Evolutionary conservation across 2,797 vertebrate species (phyloP).

Genomic region (Dendrocincla tyrannina): DNA sequence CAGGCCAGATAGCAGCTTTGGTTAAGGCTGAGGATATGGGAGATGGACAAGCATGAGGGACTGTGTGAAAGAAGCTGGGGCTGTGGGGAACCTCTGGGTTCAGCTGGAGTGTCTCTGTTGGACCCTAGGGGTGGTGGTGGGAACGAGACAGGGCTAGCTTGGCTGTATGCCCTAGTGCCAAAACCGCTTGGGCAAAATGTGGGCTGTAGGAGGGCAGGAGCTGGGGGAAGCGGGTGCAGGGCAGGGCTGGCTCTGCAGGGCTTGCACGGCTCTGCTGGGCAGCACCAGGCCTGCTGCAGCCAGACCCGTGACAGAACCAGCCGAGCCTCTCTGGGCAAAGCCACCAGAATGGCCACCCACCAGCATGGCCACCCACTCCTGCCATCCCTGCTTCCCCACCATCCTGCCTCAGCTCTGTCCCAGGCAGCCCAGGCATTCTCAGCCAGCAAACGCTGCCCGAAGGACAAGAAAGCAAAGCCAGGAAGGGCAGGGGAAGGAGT

Average conservation of each 20-base stretch:
- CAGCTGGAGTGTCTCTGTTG: not conserved
- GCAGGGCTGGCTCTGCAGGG: not conserved
- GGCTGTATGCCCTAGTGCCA: not conserved
- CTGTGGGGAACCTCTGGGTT: not conserved
- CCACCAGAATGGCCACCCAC: accelerated
- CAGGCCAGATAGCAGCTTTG: slow-evolving; percentile 43
- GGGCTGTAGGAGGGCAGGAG: not conserved
- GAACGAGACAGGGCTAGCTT: not conserved
- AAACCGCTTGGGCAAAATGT: not conserved
- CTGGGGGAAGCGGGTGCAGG: accelerated
- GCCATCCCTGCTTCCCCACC: not conserved
- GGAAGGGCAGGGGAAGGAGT: not conserved
- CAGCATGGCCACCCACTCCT: accelerated
- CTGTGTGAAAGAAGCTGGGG: not conserved
- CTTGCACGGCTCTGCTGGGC: not conserved
- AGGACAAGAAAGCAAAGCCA: not conserved
- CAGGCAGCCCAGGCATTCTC: not conserved
- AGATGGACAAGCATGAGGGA: not conserved
- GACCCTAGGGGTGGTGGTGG: not conserved
- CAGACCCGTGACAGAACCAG: accelerated
- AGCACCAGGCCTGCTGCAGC: not conserved
- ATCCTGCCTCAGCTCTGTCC: not conserved
- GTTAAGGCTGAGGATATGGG: slow-evolving; percentile 5
- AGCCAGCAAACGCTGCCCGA: not conserved
- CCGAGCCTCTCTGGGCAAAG: not conserved